phyloP scores from a whole-genome alignment of 2,797 vertebrate species.

The Limosa lapponica region DNA sequence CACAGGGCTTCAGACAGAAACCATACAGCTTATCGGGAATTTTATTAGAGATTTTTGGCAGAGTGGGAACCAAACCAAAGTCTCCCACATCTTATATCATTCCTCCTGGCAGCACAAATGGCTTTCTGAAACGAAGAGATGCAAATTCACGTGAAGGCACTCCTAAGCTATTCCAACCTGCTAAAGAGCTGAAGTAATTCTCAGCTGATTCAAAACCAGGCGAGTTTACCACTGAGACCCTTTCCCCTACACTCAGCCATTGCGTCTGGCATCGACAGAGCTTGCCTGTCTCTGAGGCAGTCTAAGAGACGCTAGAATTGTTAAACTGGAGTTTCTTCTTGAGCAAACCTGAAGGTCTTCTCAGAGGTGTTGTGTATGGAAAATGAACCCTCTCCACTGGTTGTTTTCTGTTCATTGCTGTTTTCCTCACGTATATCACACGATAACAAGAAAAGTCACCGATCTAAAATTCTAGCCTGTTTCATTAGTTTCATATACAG shows the following conservation, averaged over 20 bases:
- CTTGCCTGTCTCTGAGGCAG: neutral
- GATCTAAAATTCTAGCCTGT: constrained; percentile 6
- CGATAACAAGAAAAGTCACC: constrained; percentile 23
- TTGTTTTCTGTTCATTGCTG: neutral
- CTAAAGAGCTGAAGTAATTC: neutral
- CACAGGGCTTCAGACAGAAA: neutral
- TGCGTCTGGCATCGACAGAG: neutral
- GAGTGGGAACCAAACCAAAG: neutral
- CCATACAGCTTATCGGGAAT: neutral
- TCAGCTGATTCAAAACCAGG: neutral
- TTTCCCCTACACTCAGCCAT: neutral
- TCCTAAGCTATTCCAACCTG: neutral
- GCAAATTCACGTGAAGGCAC: neutral
- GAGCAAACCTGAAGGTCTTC: neutral
- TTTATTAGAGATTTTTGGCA: neutral
- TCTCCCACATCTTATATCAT: neutral
- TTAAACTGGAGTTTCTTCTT: constrained; percentile 21
- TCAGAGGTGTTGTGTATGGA: neutral
- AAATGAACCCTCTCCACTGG: neutral
- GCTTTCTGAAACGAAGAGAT: neutral
- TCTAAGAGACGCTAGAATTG: neutral
- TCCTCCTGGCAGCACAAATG: neutral
- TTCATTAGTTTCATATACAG: neutral
- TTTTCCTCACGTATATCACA: neutral
- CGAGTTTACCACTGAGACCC: neutral